Conservation (phyloP, 2,797 vertebrate genomes). For the Malacoctenus gilli region DNA sequence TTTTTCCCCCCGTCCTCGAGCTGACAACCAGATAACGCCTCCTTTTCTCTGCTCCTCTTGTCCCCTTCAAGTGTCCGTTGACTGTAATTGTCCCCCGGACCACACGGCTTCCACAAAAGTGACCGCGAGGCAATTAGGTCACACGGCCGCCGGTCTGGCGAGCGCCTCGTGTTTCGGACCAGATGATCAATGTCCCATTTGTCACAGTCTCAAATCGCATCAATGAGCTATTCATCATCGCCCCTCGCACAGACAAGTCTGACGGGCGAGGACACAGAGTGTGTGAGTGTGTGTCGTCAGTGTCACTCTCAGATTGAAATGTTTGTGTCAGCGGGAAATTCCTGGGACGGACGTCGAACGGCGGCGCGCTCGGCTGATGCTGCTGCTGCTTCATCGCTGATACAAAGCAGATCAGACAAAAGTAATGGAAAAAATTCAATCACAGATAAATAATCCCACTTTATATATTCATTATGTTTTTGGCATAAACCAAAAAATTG, state of each 20-base stretch:
- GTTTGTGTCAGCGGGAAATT: constrained; percentile 48
- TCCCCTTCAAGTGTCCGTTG: constrained; percentile 47
- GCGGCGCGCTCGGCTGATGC: not conserved
- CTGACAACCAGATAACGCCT: constrained; percentile 33
- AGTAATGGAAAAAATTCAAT: too few relatives aligned
- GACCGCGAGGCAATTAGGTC: constrained; percentile 49
- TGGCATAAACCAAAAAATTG: too few relatives aligned
- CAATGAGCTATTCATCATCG: constrained; percentile 66
- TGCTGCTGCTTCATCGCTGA: too few relatives aligned
- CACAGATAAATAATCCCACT: too few relatives aligned
- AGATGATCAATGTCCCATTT: constrained; percentile 71
- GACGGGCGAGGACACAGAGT: constrained; percentile 47
- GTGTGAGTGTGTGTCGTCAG: constrained; percentile 17
- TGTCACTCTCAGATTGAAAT: constrained; percentile 24
- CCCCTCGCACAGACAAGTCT: constrained; percentile 19
- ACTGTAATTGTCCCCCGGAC: constrained; percentile 39
- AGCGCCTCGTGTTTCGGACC: constrained; percentile 33
- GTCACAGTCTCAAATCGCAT: constrained; percentile 51
- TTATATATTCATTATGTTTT: too few relatives aligned
- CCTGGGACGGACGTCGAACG: constrained; percentile 28
- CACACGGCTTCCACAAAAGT: constrained; percentile 33
- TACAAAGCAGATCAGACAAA: too few relatives aligned
- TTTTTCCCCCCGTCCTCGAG: not conserved
- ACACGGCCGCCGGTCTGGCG: constrained; percentile 44
- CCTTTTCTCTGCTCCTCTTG: constrained; percentile 13